A percentile compares a stretch with the other conserved stretches of the same genome.
Evolutionary conservation across 2,797 vertebrate species (phyloP).

Genomic region (Xyrichtys novacula): DNA sequence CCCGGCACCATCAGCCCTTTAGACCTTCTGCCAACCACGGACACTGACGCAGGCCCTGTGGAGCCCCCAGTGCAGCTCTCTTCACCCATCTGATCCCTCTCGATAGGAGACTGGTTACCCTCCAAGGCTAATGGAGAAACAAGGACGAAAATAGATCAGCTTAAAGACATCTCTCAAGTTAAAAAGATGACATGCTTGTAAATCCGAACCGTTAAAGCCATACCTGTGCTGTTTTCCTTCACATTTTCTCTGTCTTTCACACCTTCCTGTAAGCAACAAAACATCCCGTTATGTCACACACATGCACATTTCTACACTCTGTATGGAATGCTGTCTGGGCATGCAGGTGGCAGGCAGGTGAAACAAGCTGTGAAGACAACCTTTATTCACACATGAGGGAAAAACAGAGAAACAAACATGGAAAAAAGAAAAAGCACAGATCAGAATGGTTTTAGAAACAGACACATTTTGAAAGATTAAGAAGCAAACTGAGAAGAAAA

Average conservation of each 20-base stretch:
- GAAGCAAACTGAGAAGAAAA: neutral
- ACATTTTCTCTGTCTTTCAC: constrained; percentile 66
- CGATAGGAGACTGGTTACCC: constrained; percentile 67
- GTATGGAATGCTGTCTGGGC: constrained; percentile 74
- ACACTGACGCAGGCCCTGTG: constrained; percentile 58
- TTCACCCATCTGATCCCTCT: constrained; percentile 80
- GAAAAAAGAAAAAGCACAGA: constrained; percentile 21
- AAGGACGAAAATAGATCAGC: constrained; percentile 46
- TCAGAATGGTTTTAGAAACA: constrained; percentile 41
- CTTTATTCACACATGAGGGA: constrained; percentile 29
- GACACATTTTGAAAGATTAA: constrained; percentile 29
- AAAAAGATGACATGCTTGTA: neutral
- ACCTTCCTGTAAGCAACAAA: constrained; percentile 79
- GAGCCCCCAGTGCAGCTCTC: constrained; percentile 71
- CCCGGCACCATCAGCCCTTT: constrained; percentile 62
- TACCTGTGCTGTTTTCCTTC: constrained; percentile 76
- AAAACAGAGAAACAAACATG: constrained; percentile 49
- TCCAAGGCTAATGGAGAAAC: constrained; percentile 74
- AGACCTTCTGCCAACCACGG: constrained; percentile 61
- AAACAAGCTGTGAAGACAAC: constrained; percentile 63
- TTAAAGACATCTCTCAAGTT: constrained; percentile 15
- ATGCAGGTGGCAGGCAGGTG: constrained; percentile 70
- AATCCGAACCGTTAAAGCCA: constrained; percentile 11
- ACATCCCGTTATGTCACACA: constrained; percentile 67
- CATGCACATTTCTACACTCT: constrained; percentile 44